phyloP scores from a whole-genome alignment of 2,888 invertebrate genomes.

The Acleris holmiana region DNA sequence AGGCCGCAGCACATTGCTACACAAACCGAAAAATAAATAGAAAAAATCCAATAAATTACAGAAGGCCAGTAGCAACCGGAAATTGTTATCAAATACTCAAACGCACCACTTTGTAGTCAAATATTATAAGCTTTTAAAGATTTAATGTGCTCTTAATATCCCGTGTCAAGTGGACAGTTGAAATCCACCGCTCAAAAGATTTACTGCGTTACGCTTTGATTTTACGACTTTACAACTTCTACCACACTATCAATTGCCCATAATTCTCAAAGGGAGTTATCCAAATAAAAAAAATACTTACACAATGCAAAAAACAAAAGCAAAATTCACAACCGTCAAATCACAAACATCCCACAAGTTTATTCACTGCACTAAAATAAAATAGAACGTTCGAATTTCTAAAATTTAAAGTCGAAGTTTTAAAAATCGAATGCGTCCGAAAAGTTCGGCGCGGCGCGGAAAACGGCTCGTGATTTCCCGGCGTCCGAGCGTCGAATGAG shows the following conservation, averaged over 20 bases:
- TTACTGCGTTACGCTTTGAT: slow-evolving; percentile 78
- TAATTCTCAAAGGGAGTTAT: slow-evolving; percentile 54
- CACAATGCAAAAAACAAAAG: slow-evolving; percentile 52
- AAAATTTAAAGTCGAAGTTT: slow-evolving; percentile 39
- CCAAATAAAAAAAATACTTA: slow-evolving; percentile 61
- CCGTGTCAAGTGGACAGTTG: slow-evolving; percentile 76
- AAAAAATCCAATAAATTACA: neutral
- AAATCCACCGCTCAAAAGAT: slow-evolving; percentile 71
- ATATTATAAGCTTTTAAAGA: slow-evolving; percentile 59
- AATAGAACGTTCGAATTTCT: slow-evolving; percentile 5
- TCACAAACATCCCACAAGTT: slow-evolving; percentile 79
- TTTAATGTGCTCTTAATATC: slow-evolving; percentile 71
- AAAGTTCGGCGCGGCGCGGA: slow-evolving; percentile 75
- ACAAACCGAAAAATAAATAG: neutral
- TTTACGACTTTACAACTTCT: slow-evolving; percentile 56
- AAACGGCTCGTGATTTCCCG: slow-evolving; percentile 81
- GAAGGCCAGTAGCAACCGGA: slow-evolving; percentile 15
- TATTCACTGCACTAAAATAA: slow-evolving; percentile 47
- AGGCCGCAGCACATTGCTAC: too few relatives aligned
- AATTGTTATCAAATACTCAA: slow-evolving; percentile 26
- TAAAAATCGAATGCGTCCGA: slow-evolving; percentile 58
- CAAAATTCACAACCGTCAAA: slow-evolving; percentile 52
- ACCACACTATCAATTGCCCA: slow-evolving; percentile 50
- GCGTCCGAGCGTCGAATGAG: slow-evolving; percentile 82
- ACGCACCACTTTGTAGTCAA: slow-evolving; percentile 38